Percentiles rank a stretch among this genome's conserved stretches.
phyloP scores from a whole-genome alignment of 1,140 invertebrate species.

The Polypedilum pembai region DNA sequence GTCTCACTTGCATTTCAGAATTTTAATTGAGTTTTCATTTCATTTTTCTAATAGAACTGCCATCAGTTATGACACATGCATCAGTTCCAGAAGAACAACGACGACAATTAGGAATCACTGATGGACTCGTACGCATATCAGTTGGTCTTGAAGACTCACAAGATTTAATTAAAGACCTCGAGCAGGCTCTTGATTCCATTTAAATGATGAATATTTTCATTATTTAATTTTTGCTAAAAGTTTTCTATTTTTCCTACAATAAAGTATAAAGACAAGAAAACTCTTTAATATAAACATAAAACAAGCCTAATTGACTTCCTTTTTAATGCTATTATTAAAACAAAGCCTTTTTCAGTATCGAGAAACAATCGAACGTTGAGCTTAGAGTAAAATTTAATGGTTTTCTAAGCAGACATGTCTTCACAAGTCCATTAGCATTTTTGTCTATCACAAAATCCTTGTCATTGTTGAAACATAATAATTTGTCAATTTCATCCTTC shows the following conservation, averaged over 20 bases:
- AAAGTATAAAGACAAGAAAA: background rate
- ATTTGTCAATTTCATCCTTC: too few relatives aligned
- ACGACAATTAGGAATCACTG: conserved; percentile 69
- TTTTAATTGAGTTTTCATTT: too few relatives aligned
- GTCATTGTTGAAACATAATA: too few relatives aligned
- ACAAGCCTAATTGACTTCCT: background rate
- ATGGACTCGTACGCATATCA: conserved; percentile 81
- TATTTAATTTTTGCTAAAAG: too few relatives aligned
- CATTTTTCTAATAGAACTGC: conserved; percentile 50
- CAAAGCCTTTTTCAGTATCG: too few relatives aligned
- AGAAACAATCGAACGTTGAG: too few relatives aligned
- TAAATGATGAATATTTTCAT: too few relatives aligned
- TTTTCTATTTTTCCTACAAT: background rate
- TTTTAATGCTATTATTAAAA: background rate
- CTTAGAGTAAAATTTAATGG: too few relatives aligned
- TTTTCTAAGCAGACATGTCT: too few relatives aligned
- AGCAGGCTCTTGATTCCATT: conserved; percentile 58
- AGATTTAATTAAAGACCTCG: conserved; percentile 83
- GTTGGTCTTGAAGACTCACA: conserved; percentile 82
- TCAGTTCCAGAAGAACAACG: conserved; percentile 67
- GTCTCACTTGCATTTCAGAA: too few relatives aligned
- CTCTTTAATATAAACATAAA: background rate
- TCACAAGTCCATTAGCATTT: too few relatives aligned
- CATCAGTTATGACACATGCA: conserved; percentile 56
- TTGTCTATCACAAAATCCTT: too few relatives aligned